Percentiles rank a stretch among this genome's conserved stretches.
phyloP scores from a whole-genome alignment of 1,140 invertebrate species.

The Tigriopus japonicus region DNA sequence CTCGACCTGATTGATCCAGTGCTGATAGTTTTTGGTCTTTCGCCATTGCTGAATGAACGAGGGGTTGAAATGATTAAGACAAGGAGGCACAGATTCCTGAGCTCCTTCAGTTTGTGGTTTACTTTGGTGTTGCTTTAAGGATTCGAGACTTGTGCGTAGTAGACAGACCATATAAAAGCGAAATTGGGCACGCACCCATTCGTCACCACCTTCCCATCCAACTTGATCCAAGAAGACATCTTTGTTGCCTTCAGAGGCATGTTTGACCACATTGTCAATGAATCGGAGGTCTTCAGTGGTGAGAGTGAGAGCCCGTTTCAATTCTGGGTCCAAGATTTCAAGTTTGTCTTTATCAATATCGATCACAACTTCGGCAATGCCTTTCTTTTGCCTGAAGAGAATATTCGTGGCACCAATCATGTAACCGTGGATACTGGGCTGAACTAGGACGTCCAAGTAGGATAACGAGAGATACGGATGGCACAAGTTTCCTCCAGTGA shows the following conservation, averaged over 20 bases:
- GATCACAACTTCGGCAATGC: conserved; percentile 76
- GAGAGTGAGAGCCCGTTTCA: conserved; percentile 59
- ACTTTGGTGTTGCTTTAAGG: conserved; percentile 20
- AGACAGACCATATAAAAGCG: conserved; percentile 73
- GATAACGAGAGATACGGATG: conserved; percentile 89
- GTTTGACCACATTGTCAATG: conserved; percentile 74
- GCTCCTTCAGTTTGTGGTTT: not conserved
- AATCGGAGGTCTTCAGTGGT: conserved; percentile 90
- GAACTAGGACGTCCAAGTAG: conserved; percentile 76
- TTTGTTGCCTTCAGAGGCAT: conserved; percentile 32
- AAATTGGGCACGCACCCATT: conserved; percentile 91
- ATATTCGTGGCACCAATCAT: conserved; percentile 92
- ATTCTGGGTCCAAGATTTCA: conserved; percentile 63
- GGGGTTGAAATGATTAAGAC: conserved; percentile 46
- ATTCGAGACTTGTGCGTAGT: conserved; percentile 53
- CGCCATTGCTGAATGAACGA: conserved; percentile 68
- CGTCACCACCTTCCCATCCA: conserved; percentile 74
- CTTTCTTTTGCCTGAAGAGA: conserved; percentile 83
- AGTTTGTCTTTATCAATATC: conserved; percentile 61
- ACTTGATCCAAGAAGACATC: conserved; percentile 30
- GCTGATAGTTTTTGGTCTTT: conserved; percentile 65
- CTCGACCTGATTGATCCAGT: conserved; percentile 41
- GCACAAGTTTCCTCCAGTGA: conserved; percentile 60
- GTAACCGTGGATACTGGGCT: conserved; percentile 72
- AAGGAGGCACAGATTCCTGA: not conserved